phyloP scores from a whole-genome alignment of 2,113 vertebrate species.

The Esox niger region DNA sequence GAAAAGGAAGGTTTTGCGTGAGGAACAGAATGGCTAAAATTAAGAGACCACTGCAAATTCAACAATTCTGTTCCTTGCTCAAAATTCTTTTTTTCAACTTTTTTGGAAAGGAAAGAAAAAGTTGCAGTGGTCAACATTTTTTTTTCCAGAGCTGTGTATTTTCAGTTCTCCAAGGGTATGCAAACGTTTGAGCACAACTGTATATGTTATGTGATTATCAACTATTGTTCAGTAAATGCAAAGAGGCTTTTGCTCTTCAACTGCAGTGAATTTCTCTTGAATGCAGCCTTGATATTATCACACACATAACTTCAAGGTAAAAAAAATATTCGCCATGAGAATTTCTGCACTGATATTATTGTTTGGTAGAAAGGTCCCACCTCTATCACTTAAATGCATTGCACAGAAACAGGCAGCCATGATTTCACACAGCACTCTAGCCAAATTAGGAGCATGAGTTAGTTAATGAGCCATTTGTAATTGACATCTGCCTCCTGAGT shows the following conservation, averaged over 20 bases:
- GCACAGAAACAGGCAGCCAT: constrained; percentile 6
- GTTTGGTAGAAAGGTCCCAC: constrained; percentile 40
- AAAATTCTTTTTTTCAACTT: no score
- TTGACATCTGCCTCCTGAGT: not conserved
- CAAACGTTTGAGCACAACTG: no score
- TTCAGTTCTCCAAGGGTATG: no score
- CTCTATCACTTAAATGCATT: constrained; percentile 23
- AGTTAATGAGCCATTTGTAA: not conserved
- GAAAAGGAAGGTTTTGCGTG: no score
- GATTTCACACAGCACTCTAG: not conserved
- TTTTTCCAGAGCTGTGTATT: no score
- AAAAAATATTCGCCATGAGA: constrained; percentile 58
- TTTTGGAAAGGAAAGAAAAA: no score
- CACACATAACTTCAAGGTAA: constrained; percentile 37
- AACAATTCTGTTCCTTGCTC: no score
- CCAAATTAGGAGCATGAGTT: not conserved
- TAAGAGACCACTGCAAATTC: no score
- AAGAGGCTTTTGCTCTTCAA: constrained; percentile 48
- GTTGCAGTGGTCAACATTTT: no score
- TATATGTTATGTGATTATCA: not conserved
- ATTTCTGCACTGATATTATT: constrained; percentile 45
- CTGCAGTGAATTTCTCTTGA: constrained; percentile 35
- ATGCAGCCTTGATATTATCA: constrained; percentile 58
- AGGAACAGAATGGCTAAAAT: no score
- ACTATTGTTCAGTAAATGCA: constrained; percentile 4